A percentile compares a stretch with the other conserved stretches of the same genome.
phyloP scores from a whole-genome alignment of 2,113 vertebrate genomes.

The Pollimyrus isidori region DNA sequence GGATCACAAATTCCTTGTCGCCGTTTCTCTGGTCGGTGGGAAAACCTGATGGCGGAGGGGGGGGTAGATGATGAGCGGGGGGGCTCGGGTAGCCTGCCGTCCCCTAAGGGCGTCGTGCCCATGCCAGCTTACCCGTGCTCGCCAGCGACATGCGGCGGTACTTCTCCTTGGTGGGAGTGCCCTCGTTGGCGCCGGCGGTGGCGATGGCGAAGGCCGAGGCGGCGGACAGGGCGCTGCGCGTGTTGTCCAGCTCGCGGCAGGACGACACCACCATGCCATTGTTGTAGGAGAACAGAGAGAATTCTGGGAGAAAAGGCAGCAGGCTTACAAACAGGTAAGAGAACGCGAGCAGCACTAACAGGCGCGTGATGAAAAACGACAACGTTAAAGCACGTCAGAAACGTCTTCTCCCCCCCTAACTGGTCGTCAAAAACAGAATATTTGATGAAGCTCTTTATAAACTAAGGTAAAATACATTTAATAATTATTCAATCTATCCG shows the following conservation, averaged over 20 bases:
- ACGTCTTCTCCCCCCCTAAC: background rate
- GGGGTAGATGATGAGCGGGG: background rate
- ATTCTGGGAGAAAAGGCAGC: slow-evolving; percentile 57
- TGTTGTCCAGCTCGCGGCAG: slow-evolving; percentile 82
- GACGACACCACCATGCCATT: slow-evolving; percentile 85
- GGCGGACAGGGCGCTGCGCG: slow-evolving; percentile 80
- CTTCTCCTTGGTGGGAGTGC: slow-evolving; percentile 88
- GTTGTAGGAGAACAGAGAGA: slow-evolving; percentile 89
- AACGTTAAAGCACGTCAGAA: background rate
- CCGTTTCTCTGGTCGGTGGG: slow-evolving; percentile 89
- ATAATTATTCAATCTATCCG: background rate
- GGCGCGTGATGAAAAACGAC: background rate
- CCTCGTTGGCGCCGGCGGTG: slow-evolving; percentile 89
- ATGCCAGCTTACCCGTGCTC: slow-evolving; percentile 63
- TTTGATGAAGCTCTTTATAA: background rate
- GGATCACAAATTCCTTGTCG: slow-evolving; percentile 96
- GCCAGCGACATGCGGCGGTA: slow-evolving; percentile 93
- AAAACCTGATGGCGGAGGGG: slow-evolving; percentile 63
- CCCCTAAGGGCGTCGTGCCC: background rate
- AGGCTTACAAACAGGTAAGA: background rate
- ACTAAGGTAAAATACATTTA: background rate
- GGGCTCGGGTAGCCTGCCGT: background rate
- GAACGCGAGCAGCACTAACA: background rate
- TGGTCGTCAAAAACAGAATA: background rate
- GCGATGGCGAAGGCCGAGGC: slow-evolving; percentile 93